Percentiles rank a stretch among this genome's conserved stretches.
These are phyloP conservation scores for Choloepus didactylus DNA, from an alignment of 2,797 vertebrate genomes.

Conservation along the genomic window DNA sequence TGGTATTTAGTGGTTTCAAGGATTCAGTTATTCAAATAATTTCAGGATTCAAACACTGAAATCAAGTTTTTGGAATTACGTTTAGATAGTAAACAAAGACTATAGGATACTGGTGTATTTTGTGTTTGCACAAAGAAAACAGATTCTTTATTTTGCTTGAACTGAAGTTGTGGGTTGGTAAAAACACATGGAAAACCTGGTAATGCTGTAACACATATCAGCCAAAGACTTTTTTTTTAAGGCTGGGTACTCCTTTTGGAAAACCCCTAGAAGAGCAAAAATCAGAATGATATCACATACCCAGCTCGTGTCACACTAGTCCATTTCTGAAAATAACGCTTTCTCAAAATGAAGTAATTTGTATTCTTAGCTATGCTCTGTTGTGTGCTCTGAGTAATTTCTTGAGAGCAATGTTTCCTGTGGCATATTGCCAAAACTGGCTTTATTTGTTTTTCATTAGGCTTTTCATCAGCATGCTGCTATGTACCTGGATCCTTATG, in stretches of 20 bases:
- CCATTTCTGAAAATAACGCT: slow-evolving; percentile 53
- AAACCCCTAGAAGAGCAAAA: slow-evolving; percentile 14
- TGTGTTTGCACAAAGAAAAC: not conserved
- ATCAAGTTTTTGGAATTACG: not conserved
- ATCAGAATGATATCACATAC: slow-evolving; percentile 40
- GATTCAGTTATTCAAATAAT: slow-evolving; percentile 26
- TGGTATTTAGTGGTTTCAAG: not conserved
- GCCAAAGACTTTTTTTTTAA: not conserved
- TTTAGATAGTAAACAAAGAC: not conserved
- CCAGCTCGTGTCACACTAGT: not conserved
- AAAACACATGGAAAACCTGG: not conserved
- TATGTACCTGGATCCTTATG: not conserved
- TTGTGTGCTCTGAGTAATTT: slow-evolving; percentile 72
- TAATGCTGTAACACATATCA: not conserved
- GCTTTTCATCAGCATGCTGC: slow-evolving; percentile 68
- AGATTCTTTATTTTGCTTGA: not conserved
- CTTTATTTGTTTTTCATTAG: slow-evolving; percentile 78
- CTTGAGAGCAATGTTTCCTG: slow-evolving; percentile 68
- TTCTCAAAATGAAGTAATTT: slow-evolving; percentile 71
- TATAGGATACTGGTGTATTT: not conserved
- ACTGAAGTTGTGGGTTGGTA: not conserved
- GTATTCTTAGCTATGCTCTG: slow-evolving; percentile 68
- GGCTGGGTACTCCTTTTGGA: not conserved
- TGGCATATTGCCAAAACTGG: slow-evolving; percentile 67
- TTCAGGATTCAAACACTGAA: slow-evolving; percentile 24